Conservation (phyloP, 2,888 invertebrate species). For the Tillus elongatus region DNA sequence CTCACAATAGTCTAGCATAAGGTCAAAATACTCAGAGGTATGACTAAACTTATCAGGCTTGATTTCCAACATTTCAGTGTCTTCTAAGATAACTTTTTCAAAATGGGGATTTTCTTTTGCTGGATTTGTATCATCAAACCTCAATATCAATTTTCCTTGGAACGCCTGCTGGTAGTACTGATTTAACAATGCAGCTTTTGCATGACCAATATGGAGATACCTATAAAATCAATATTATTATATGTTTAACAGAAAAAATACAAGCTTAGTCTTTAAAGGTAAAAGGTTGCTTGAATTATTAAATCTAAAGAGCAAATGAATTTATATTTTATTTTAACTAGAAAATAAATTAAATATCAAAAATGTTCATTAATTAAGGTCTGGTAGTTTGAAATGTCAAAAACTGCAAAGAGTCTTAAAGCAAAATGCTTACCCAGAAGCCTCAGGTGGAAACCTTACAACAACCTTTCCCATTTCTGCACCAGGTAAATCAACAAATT, state of each 20-base stretch:
- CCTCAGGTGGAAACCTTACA: conserved; percentile 99
- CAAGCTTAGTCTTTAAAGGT: no score
- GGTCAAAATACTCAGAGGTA: conserved; percentile 94
- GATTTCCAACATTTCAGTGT: conserved; percentile 82
- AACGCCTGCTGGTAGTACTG: conserved; percentile 93
- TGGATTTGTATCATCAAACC: conserved; percentile 99
- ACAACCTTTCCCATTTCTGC: conserved; percentile 97
- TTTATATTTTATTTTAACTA: no score
- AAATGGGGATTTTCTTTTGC: conserved; percentile 96
- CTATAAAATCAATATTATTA: no score
- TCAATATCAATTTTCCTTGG: conserved; percentile 90
- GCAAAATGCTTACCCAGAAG: conserved; percentile 88
- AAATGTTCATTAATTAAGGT: no score
- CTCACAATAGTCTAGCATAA: conserved; percentile 81
- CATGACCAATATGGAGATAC: conserved; percentile 95
- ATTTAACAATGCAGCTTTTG: conserved; percentile 96
- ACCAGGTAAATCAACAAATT: conserved; percentile 91
- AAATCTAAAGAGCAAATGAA: no score
- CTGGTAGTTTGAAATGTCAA: no score
- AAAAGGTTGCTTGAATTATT: no score
- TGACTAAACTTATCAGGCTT: conserved; percentile 89
- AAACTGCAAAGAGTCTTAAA: no score
- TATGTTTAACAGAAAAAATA: no score
- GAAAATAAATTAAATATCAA: no score
- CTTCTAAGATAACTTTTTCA: conserved; percentile 93